Conservation (phyloP, 2,797 vertebrate genomes). For the Enoplosus armatus region DNA sequence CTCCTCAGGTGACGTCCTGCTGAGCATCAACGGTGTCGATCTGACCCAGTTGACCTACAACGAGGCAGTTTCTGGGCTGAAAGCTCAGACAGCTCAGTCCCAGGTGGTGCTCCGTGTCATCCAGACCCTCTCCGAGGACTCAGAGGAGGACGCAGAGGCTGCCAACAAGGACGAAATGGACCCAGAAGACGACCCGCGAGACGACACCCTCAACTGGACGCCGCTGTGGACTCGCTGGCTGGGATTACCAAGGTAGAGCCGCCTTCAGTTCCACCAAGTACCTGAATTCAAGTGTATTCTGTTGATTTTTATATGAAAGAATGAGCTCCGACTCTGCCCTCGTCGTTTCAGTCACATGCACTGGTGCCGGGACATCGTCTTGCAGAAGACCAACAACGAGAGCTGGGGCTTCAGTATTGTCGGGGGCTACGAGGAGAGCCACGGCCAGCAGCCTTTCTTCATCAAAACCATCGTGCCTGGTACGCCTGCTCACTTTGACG, state of each 20-base stretch:
- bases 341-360: conserved; percentile 88
- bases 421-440: conserved; percentile 93
- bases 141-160: conserved; percentile 77
- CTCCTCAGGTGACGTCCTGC: conserved; percentile 89
- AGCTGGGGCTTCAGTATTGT: conserved; percentile 98
- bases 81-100: conserved; percentile 90
- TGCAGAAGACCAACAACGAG: conserved; percentile 92
- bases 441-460: conserved; percentile 95
- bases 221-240: conserved; percentile 94
- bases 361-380: conserved; percentile 92
- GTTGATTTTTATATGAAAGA: not conserved
- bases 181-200: conserved; percentile 79
- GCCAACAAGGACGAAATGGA: conserved; percentile 79
- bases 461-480: conserved; percentile 97
- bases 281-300: not conserved
- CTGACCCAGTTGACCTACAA: conserved; percentile 92
- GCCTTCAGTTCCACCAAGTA: not conserved
- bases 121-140: conserved; percentile 85
- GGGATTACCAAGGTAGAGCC: conserved; percentile 88
- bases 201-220: conserved; percentile 88
- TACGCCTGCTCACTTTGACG: conserved; percentile 92
- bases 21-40: conserved; percentile 93
- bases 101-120: conserved; percentile 88
- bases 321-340: not conserved
- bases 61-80: conserved; percentile 92